Evolutionary conservation across 2,888 invertebrate species (phyloP).

Genomic region (Pollenia labialis): DNA sequence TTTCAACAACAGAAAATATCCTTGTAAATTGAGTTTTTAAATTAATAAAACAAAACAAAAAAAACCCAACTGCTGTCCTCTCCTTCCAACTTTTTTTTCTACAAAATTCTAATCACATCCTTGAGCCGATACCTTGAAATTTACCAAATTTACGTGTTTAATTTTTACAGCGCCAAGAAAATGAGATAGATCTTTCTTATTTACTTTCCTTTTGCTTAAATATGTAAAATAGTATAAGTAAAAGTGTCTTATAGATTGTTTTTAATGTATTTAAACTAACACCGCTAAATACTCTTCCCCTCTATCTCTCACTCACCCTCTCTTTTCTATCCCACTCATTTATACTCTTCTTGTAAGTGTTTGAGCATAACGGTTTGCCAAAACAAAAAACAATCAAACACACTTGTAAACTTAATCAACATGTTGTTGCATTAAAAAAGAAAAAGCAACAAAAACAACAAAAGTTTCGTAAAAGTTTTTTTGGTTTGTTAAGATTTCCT

Average conservation of each 20-base stretch:
- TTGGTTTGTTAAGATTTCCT: constrained; percentile 39
- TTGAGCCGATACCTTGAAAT: constrained; percentile 34
- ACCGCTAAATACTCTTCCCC: constrained; percentile 37
- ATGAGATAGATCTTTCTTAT: constrained; percentile 8
- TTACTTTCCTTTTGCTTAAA: constrained; percentile 13
- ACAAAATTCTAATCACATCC: not conserved
- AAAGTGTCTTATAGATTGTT: constrained; percentile 23
- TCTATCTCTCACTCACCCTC: not conserved
- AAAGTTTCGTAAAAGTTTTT: constrained; percentile 46
- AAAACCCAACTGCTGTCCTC: not conserved
- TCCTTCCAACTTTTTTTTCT: not conserved
- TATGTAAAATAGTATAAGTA: not conserved
- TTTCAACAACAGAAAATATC: constrained; percentile 13
- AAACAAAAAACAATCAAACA: constrained; percentile 42
- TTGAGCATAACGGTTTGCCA: constrained; percentile 14
- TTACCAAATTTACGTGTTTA: constrained; percentile 32
- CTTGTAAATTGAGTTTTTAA: constrained; percentile 24
- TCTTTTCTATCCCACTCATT: not conserved
- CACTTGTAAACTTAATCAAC: constrained; percentile 62
- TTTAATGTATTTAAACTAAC: constrained; percentile 54
- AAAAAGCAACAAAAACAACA: constrained; percentile 12
- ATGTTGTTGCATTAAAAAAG: constrained; percentile 50
- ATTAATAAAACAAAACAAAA: not conserved
- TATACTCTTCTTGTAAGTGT: constrained; percentile 1
- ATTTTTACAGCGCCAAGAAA: constrained; percentile 12